Percentiles rank a stretch among this genome's conserved stretches.
phyloP scores from a whole-genome alignment of 2,888 invertebrate species.

The Himalopsyche kuldschensis region DNA sequence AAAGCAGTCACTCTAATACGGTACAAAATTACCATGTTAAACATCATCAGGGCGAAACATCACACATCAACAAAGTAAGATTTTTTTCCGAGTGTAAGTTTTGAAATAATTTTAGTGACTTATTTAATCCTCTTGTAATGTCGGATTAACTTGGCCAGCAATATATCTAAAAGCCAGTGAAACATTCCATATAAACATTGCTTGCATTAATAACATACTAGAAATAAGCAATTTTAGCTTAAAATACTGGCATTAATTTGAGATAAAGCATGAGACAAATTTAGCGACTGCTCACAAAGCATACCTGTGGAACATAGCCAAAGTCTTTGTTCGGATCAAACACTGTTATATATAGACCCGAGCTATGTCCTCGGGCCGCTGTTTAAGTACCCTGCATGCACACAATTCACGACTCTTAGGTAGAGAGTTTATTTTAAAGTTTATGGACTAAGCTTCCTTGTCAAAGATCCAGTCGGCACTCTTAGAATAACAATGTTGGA shows the following conservation, averaged over 20 bases:
- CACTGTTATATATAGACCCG: background rate
- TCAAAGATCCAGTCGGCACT: background rate
- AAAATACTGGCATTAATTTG: background rate
- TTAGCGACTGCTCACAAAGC: background rate
- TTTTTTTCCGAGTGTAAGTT: too few relatives aligned
- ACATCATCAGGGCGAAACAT: too few relatives aligned
- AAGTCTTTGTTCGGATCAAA: background rate
- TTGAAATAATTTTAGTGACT: too few relatives aligned
- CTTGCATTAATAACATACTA: too few relatives aligned
- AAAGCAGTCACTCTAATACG: too few relatives aligned
- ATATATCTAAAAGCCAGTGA: too few relatives aligned
- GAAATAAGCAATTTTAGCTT: background rate
- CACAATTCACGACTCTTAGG: background rate
- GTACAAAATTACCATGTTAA: too few relatives aligned
- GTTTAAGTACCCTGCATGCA: background rate
- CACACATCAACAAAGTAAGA: too few relatives aligned
- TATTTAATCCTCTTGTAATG: too few relatives aligned
- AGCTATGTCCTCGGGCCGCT: background rate
- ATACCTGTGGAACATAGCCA: background rate
- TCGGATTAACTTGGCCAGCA: too few relatives aligned
- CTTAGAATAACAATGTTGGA: background rate
- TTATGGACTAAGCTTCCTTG: background rate
- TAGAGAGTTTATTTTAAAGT: background rate
- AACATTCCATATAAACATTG: too few relatives aligned
- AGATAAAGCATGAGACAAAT: background rate